Percentiles rank a stretch among this genome's conserved stretches.
These are phyloP conservation scores for Clarias gariepinus DNA, from an alignment of 2,113 vertebrate species.

Conservation along the genomic window DNA sequence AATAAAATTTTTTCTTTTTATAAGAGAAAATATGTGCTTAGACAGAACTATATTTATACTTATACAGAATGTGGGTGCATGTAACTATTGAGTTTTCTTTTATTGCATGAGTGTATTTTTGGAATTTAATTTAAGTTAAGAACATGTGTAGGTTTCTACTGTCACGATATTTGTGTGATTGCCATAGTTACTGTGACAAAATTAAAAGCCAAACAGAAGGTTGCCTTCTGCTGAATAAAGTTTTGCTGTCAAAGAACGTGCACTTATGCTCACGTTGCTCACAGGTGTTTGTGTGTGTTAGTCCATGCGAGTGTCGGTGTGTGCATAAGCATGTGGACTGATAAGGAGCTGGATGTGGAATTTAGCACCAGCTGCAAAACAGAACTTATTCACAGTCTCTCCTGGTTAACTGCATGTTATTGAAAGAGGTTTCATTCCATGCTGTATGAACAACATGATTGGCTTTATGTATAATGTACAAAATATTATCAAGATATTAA, in stretches of 20 bases:
- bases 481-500: background rate
- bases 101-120: background rate
- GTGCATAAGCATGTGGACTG: background rate
- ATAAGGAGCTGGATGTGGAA: conserved; percentile 40
- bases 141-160: background rate
- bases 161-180: background rate
- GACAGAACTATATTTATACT: background rate
- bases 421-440: background rate
- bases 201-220: background rate
- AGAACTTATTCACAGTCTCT: background rate
- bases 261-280: background rate
- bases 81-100: background rate
- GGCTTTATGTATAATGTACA: background rate
- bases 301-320: background rate
- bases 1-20: conserved; percentile 33
- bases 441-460: background rate
- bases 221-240: background rate
- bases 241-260: background rate
- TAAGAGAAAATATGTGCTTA: background rate
- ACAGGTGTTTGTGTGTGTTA: background rate
- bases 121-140: background rate
- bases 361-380: conserved; percentile 29
- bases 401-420: background rate
- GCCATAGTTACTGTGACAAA: background rate
- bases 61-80: conserved; percentile 2